These are phyloP conservation scores for Drosophila jambulina DNA, from an alignment of 1,140 invertebrate genomes.

Conservation along the genomic window DNA sequence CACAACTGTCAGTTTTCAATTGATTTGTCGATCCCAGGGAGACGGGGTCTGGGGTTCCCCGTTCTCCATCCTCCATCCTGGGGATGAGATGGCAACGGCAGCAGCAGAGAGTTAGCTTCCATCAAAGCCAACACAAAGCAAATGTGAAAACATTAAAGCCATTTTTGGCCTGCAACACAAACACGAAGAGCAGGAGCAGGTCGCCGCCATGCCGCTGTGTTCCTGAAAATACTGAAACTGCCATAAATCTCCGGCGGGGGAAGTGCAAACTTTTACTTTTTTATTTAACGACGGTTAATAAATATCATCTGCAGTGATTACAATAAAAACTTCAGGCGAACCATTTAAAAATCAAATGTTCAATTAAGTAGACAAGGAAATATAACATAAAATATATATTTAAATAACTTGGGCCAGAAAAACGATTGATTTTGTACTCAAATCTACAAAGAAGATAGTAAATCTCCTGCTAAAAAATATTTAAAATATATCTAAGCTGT, in stretches of 20 bases:
- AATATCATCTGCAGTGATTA: constrained; percentile 32
- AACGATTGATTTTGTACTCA: not conserved
- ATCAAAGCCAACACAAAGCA: constrained; percentile 80
- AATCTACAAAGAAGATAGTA: too few relatives aligned
- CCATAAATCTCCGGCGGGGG: constrained; percentile 38
- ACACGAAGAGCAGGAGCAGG: constrained; percentile 25
- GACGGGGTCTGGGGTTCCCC: not conserved
- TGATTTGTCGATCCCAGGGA: constrained; percentile 75
- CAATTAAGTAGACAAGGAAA: not conserved
- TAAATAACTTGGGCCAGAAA: not conserved
- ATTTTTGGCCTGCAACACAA: constrained; percentile 63
- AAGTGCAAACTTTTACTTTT: constrained; percentile 38
- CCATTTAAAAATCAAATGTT: not conserved
- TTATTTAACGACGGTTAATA: constrained; percentile 41
- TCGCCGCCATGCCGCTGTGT: constrained; percentile 5
- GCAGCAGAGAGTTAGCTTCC: constrained; percentile 49
- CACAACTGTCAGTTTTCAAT: constrained; percentile 83
- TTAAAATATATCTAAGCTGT: not conserved
- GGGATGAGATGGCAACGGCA: not conserved
- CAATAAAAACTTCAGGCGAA: constrained; percentile 13
- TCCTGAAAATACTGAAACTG: constrained; percentile 38
- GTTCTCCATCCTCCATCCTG: not conserved
- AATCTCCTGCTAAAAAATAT: not conserved
- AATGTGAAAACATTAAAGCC: constrained; percentile 83
- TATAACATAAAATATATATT: not conserved